A percentile compares a stretch with the other conserved stretches of the same genome.
phyloP scores from a whole-genome alignment of 2,888 invertebrate species.

The Dasysyrphus tricinctus region DNA sequence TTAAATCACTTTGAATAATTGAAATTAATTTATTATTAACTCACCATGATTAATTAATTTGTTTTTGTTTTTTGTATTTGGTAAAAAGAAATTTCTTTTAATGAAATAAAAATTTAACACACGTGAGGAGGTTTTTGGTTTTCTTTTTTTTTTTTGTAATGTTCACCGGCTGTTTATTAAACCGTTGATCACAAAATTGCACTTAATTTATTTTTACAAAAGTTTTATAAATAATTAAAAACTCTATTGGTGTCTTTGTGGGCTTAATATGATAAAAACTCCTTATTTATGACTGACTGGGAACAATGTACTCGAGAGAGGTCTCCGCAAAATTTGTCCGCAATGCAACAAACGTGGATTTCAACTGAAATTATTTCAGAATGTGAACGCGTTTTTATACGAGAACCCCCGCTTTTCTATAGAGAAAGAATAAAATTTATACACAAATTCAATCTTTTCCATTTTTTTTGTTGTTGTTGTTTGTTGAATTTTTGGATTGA shows the following conservation, averaged over 20 bases:
- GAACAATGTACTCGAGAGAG: slow-evolving; percentile 68
- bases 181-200: slow-evolving; percentile 55
- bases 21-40: slow-evolving; percentile 31
- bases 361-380: slow-evolving; percentile 79
- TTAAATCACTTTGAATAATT: slow-evolving; percentile 23
- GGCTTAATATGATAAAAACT: slow-evolving; percentile 4
- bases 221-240: slow-evolving; percentile 39
- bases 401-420: slow-evolving; percentile 56
- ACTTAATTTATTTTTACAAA: slow-evolving; percentile 37
- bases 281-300: slow-evolving; percentile 53
- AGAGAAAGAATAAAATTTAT: slow-evolving; percentile 34
- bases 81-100: slow-evolving; percentile 13
- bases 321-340: slow-evolving; percentile 79
- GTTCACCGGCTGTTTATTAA: slow-evolving; percentile 18
- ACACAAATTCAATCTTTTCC: slow-evolving; percentile 27
- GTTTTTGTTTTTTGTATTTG: slow-evolving; percentile 4
- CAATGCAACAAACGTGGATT: slow-evolving; percentile 83
- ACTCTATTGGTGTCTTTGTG: slow-evolving; percentile 38
- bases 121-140: slow-evolving; percentile 43
- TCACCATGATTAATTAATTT: slow-evolving; percentile 67
- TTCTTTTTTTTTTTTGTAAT: neutral
- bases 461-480: too few relatives aligned
- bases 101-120: slow-evolving; percentile 39
- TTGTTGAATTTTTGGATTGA: slow-evolving; percentile 47
- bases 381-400: slow-evolving; percentile 71